These are phyloP conservation scores for Drosophila parabipectinata DNA, from an alignment of 1,140 invertebrate genomes.

Conservation along the genomic window DNA sequence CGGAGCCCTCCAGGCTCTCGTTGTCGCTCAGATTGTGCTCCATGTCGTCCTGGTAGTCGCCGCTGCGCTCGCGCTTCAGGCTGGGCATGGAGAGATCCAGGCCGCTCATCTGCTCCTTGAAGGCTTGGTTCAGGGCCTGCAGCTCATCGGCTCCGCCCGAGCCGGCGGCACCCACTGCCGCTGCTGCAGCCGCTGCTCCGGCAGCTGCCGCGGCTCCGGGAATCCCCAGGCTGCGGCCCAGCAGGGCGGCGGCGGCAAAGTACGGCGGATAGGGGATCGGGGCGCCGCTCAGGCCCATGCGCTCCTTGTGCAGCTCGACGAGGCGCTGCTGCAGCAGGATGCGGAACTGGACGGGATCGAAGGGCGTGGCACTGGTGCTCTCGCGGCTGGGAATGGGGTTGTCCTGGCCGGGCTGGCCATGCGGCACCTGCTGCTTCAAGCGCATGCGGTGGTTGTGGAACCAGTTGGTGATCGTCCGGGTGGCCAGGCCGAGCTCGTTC, in stretches of 20 bases:
- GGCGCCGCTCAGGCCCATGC: constrained; percentile 89
- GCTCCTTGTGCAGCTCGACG: constrained; percentile 92
- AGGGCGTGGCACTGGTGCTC: constrained; percentile 87
- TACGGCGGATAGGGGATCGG: constrained; percentile 90
- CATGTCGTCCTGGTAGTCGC: constrained; percentile 89
- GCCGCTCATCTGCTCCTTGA: constrained; percentile 91
- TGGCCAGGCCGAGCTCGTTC: constrained; percentile 94
- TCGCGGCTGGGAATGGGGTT: constrained; percentile 89
- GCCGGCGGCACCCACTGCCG: constrained; percentile 77
- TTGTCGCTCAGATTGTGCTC: constrained; percentile 91
- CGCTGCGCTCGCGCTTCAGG: constrained; percentile 89
- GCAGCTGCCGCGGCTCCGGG: constrained; percentile 86
- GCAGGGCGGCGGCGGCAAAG: constrained; percentile 89
- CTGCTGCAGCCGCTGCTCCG: constrained; percentile 75
- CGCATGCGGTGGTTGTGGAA: constrained; percentile 99
- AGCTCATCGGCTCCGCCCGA: constrained; percentile 84
- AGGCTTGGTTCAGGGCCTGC: constrained; percentile 86
- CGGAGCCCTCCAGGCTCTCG: constrained; percentile 86
- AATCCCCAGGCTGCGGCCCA: constrained; percentile 86
- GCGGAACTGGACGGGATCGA: constrained; percentile 96
- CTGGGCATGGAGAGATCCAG: constrained; percentile 92
- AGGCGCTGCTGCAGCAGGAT: constrained; percentile 94
- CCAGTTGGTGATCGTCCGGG: constrained; percentile 99
- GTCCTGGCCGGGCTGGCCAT: constrained; percentile 86
- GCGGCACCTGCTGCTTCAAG: constrained; percentile 94